Base-by-base conservation (phyloP, 1,140 invertebrate genomes). In the Ctenoplectra terminalis region DNA sequence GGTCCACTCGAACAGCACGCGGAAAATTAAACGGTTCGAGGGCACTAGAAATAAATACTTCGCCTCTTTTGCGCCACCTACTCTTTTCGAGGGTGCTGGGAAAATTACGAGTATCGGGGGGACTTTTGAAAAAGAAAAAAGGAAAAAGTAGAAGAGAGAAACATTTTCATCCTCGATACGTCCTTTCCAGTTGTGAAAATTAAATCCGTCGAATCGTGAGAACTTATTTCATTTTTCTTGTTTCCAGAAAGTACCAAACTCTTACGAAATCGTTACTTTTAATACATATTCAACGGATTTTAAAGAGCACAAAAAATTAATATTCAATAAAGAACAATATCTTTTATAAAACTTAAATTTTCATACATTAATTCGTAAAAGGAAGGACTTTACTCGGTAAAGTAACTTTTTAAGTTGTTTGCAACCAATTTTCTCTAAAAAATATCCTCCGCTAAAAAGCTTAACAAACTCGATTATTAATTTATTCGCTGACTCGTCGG, bases 1-100 rank as follows among this genome's bases (percentile, higher is more conserved):
- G 34, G 76, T 37, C 43, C 66, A 71, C 71, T 82, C 54, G 67
- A 78, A 78, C 73, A 31, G 60, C 56, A 78, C 74, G 69, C 23
- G 81, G 20, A 29, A 69, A 79, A 85, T 85, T 85, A 85, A 85
- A 85, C 64, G 74, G 34, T 54, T 67, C 70, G 70, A 83, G 78
- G 63, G 23, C 82, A 20, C 67, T 78, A 20, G 37, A 79, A 78
- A 66, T 78, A 85, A 83, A 85, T 83, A 83, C 70, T 74, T 83
- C 50, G 34, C 50, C 34, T 8, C 43, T 75, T 70, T 78, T 20
- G 46, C 46, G 69, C 46, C 77, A 79, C 58, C 77, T 31, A 72
- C 77, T 72, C 69, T 58, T 20, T 29, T 79, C 69, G 46, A 72
- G 77, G 69, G 69, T 76, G 74, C 74, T 76, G 48, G 48, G 20